Conservation (phyloP, 2,797 vertebrate species). For the Anguilla megastoma region DNA sequence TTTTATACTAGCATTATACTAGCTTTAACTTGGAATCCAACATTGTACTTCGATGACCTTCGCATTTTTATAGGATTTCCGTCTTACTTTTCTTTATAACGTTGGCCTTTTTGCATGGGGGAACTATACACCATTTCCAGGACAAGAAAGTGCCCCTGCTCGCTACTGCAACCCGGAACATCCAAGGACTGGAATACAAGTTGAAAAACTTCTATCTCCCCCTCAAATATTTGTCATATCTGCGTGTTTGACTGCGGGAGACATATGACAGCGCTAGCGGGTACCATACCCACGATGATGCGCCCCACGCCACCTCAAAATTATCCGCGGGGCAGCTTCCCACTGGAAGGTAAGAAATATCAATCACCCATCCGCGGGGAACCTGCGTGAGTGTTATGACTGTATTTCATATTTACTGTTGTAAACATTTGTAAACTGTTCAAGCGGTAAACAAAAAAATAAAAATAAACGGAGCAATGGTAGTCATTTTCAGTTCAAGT, state of each 20-base stretch:
- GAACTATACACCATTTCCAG: constrained; percentile 44
- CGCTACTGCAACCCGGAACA: constrained; percentile 22
- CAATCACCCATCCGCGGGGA: background rate
- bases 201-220: background rate
- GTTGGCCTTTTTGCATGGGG: constrained; percentile 38
- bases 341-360: constrained; percentile 86
- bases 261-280: constrained; percentile 86
- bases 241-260: constrained; percentile 49
- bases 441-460: background rate
- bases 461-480: background rate
- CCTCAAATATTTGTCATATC: constrained; percentile 9
- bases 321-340: constrained; percentile 90
- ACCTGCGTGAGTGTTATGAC: background rate
- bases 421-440: background rate
- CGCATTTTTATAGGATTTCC: background rate
- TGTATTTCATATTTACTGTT: background rate
- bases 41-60: background rate
- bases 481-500: background rate
- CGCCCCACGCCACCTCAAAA: constrained; percentile 90
- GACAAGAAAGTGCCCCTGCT: constrained; percentile 44
- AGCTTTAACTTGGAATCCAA: constrained; percentile 15
- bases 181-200: constrained; percentile 42
- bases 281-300: constrained; percentile 94
- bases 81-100: constrained; percentile 25
- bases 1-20: background rate